Base-by-base conservation (phyloP, 2,797 vertebrate genomes). In the Ficedula albicollis region DNA sequence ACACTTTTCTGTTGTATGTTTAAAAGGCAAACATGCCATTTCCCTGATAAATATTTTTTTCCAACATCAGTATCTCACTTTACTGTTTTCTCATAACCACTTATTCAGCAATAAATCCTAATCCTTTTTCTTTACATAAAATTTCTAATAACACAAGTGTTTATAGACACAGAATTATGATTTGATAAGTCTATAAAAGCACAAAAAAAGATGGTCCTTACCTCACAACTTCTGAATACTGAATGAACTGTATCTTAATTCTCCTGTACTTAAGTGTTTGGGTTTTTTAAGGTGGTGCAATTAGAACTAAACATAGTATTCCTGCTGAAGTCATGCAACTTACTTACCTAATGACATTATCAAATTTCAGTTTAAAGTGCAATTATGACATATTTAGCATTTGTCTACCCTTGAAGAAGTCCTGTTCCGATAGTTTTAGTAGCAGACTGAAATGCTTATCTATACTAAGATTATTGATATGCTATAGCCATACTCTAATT, bases 321-420 rank as follows among this genome's bases (percentile, higher is more conserved):
- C 83, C 93, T 84, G 69, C 76, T 95, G 92, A 95, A 93, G 94
- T 95, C 92, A 96, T 93, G 55, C 69, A 93, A 86, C 83, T 93
- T 90, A 91, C 56, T 95, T 96, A 91, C 67, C 88, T 91, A 94
- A 96, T 78, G 93, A 94, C 90, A 95, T 94, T 95, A 95, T 95
- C 92, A 95, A 36, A 93, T 96, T 94, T 91, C 91, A 96, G 62
- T 82, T 81, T 89, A 81, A 94, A 93, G 91, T 89, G 85, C 85
- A 82, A 94, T 95, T 97, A 94, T 93, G 83, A 95, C 94, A 95
- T 90, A 90, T 87, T 86, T 73, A 86, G 83, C 88, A 94, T 95
- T 81, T 94, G 94, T 91, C 55, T 78, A 95, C 83, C 93, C 94
- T 95, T 91, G 76, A 93, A 92, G 73, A 89, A 90, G 59, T 76